Base-by-base conservation (phyloP, 2,888 invertebrate species). In the Odontocolon sp. region DNA sequence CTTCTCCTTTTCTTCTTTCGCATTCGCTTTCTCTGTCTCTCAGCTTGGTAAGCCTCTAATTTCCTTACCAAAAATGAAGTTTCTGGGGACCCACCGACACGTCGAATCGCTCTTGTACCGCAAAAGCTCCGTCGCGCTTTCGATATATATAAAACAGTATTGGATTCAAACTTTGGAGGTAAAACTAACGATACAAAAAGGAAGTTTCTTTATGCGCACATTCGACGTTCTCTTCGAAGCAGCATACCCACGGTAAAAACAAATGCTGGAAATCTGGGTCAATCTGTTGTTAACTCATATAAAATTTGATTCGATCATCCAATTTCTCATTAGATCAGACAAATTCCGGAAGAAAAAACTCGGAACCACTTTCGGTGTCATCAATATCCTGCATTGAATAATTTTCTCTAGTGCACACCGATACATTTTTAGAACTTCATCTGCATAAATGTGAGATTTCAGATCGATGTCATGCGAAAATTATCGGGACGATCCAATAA, bases 11-110 rank as follows among this genome's bases (percentile, higher is more conserved):
- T 54, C 59, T 28, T 59, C 59, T 54, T 36, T 54, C 57, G n/a
- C n/a, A n/a, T n/a, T n/a, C n/a, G n/a, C 50, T 54, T n/a, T 50
- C 38, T 11, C 14, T 45, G 33, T 36, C n/a, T n/a, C n/a, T n/a
- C n/a, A n/a, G 23, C 28, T 45, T 42, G 66, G 21, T 57, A 83
- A 81, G 83, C 85, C 83, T 80, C 80, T 82, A 84, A 87, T 86
- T 87, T 87, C 81, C 82, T 83, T 79, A 64, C 78, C 77, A 78
- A 77, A 78, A 71, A 82, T 80, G 57, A 77, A 77, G 67, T 77
- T 77, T 71, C 14, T 56, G 31, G 56, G 33, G 11, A 36, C 59
- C 47, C 67, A 38, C 38, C 79, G 71, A 78, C 71, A 81, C 80
- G 77, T 78, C 71, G 57, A 57, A 67, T 76, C 78, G 79, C 36